Evolutionary conservation across 2,113 vertebrate genomes (phyloP), one percentile per base, ranked within the genome.

Genomic region (Acanthochromis polyacanthus): DNA sequence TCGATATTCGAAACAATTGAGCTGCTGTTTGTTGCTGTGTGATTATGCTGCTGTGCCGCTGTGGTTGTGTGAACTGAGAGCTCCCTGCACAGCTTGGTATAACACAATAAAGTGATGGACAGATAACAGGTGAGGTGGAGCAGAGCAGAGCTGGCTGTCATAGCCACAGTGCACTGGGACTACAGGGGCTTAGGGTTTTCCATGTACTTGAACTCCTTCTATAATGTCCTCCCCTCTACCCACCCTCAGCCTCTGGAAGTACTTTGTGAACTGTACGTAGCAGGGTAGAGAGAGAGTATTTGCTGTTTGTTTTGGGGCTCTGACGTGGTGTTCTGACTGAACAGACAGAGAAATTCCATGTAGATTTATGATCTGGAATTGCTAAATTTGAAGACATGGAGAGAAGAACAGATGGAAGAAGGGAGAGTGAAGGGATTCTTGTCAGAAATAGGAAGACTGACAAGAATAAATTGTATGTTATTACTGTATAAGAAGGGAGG

Each of bases 91-190:
- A 68, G 53, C 36, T 40, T n/a, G 28, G 46, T 23, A 23, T 72
- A 57, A 72, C 73, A 82, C 81, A 87, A 76, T 81, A 25, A 74
- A 67, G 50, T 93, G 93, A 93, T 75, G 74, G 93, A 93, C 89
- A 87, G 85, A 76, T 48, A 89, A 77, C 93, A 94, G 93, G 91
- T 94, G 92, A 90, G 53, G 81, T 6, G 25, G 69, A 62, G 61
- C 85, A 70, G 32, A 78, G 78, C 64, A 73, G 40, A 80, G 82
- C 89, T 86, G 83, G 78, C 79, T 78, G 82, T 81, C 59, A 63
- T 52, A 65, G 73, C 60, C 74, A n/a, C 71, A 74, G 75, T 84
- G 78, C 62, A 4, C 62, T 80, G 75, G 82, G 88, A 89, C 85
- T 82, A 74, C 30, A 23, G 70, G 67, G 74, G 90, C 80, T 93